These are phyloP conservation scores for Ameiurus melas DNA, from an alignment of 2,113 vertebrate species.

Conservation along the genomic window DNA sequence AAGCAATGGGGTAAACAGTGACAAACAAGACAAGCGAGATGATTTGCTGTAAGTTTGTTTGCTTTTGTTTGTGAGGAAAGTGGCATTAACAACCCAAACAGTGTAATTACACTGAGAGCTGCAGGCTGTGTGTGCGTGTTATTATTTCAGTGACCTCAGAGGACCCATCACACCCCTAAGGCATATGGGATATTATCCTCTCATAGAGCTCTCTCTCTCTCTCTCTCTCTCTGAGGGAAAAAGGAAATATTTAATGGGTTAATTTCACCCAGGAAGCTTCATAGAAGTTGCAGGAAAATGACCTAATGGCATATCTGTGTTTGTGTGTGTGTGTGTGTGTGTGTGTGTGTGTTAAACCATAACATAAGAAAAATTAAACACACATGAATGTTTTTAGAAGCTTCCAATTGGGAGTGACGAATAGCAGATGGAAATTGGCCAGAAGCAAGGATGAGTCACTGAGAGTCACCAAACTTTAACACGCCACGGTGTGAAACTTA, in stretches of 20 bases:
- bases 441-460: neutral
- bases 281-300: neutral
- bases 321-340: too few species aligned
- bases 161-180: slow-evolving; percentile 39
- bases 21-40: slow-evolving; percentile 36
- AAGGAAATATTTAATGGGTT: slow-evolving; percentile 7
- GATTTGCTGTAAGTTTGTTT: slow-evolving; percentile 27
- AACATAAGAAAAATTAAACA: slow-evolving; percentile 9
- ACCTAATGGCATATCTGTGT: slow-evolving; percentile 13
- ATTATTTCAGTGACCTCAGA: slow-evolving; percentile 50
- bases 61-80: slow-evolving; percentile 34
- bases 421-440: neutral
- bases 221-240: slow-evolving; percentile 19
- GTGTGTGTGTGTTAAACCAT: neutral
- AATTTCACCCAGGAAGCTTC: slow-evolving; percentile 40
- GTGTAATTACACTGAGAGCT: slow-evolving; percentile 42
- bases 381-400: slow-evolving; percentile 14
- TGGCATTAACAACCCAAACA: slow-evolving; percentile 53
- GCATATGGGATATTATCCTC: slow-evolving; percentile 25
- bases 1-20: neutral
- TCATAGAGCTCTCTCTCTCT: neutral
- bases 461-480: slow-evolving; percentile 28
- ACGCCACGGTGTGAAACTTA: neutral
- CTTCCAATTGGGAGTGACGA: neutral
- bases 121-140: slow-evolving; percentile 23